phyloP scores from a whole-genome alignment of 1,140 invertebrate genomes.

The Drosophila teissieri region DNA sequence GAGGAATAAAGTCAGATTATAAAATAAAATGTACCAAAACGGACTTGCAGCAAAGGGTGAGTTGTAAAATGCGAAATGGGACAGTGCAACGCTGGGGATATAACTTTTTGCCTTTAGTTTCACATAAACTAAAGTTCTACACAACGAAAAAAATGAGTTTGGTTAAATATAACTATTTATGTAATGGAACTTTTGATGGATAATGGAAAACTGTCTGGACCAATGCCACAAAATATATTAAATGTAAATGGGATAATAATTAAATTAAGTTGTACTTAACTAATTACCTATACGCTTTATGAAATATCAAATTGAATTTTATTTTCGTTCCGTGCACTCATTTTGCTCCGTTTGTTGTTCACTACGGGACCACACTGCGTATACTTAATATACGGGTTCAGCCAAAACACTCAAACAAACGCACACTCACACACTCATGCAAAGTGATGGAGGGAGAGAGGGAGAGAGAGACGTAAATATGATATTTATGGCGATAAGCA shows the following conservation, averaged over 20 bases:
- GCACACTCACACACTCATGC: conserved; percentile 31
- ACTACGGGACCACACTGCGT: conserved; percentile 56
- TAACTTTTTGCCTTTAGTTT: conserved; percentile 38
- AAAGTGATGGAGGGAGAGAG: conserved; percentile 17
- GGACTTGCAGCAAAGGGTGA: conserved; percentile 5
- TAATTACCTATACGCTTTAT: background rate
- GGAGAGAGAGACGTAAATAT: conserved; percentile 49
- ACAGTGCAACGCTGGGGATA: conserved; percentile 9
- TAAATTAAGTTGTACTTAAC: background rate
- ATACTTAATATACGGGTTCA: conserved; percentile 64
- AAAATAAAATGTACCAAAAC: conserved; percentile 47
- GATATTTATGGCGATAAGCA: conserved; percentile 76
- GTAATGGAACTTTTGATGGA: background rate
- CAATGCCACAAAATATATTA: background rate
- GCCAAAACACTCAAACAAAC: conserved; percentile 16
- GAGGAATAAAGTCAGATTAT: conserved; percentile 62
- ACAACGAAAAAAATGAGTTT: background rate
- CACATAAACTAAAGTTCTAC: conserved; percentile 18
- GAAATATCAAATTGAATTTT: no score
- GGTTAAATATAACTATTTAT: background rate
- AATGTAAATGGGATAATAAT: background rate
- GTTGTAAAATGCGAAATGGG: conserved; percentile 16
- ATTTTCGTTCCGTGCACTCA: conserved; percentile 21
- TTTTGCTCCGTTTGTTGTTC: conserved; percentile 32
- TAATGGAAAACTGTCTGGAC: background rate